Percentiles rank a stretch among this genome's conserved stretches.
Conservation (phyloP, 1,140 invertebrate genomes). For the Zaprionus africanus region DNA sequence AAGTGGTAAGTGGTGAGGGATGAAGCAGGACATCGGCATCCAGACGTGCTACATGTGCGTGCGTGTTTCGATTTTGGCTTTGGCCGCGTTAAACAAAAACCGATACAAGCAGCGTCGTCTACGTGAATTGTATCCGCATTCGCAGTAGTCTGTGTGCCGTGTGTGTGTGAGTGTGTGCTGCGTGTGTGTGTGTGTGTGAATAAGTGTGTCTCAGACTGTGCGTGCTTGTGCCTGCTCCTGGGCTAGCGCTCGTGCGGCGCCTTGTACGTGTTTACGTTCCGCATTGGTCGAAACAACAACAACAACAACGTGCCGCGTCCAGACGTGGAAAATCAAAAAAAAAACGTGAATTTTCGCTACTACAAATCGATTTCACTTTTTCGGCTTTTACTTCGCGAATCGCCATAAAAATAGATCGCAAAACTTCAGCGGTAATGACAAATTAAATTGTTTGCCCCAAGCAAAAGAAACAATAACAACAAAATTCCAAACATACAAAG, state of each 20-base stretch:
- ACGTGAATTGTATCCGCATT: slow-evolving; percentile 48
- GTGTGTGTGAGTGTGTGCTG: background rate
- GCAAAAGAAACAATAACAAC: slow-evolving; percentile 10
- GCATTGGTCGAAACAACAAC: slow-evolving; percentile 5
- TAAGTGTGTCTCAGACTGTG: slow-evolving; percentile 16
- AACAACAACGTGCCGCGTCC: slow-evolving; percentile 54
- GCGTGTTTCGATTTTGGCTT: slow-evolving; percentile 68
- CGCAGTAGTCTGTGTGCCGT: background rate
- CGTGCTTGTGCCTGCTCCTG: slow-evolving; percentile 18
- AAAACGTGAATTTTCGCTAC: slow-evolving; percentile 52
- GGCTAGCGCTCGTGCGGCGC: slow-evolving; percentile 28
- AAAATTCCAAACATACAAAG: slow-evolving; percentile 40
- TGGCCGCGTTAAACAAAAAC: slow-evolving; percentile 45
- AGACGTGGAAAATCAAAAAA: slow-evolving; percentile 56
- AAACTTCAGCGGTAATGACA: slow-evolving; percentile 63
- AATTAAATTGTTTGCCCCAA: slow-evolving; percentile 71
- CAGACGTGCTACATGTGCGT: slow-evolving; percentile 42
- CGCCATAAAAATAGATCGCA: slow-evolving; percentile 64
- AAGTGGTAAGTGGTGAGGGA: background rate
- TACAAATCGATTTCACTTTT: slow-evolving; percentile 70
- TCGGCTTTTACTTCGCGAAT: slow-evolving; percentile 39
- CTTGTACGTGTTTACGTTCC: slow-evolving; percentile 66
- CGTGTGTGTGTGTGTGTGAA: slow-evolving; percentile 2
- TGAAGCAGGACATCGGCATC: slow-evolving; percentile 17
- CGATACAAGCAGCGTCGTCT: slow-evolving; percentile 64